phyloP scores from a whole-genome alignment of 2,888 invertebrate genomes.

The Bruchidius siliquastri region DNA sequence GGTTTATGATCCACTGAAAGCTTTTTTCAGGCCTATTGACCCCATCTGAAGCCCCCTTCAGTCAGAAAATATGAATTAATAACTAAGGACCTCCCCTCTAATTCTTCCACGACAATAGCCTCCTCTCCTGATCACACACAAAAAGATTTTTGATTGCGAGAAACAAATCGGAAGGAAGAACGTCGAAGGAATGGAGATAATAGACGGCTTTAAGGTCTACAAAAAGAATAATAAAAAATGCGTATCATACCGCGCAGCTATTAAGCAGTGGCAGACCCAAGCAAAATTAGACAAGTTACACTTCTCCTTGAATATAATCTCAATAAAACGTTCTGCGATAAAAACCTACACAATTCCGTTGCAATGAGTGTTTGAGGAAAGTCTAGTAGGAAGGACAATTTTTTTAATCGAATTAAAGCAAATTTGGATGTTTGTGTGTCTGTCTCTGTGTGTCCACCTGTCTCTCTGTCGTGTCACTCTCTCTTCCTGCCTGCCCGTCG shows the following conservation, averaged over 20 bases:
- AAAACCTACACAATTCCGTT: too few species aligned
- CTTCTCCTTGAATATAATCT: too few species aligned
- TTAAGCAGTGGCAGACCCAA: neutral
- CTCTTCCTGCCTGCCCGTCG: too few species aligned
- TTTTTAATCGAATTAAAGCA: too few species aligned
- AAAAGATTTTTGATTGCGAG: slow-evolving; percentile 29
- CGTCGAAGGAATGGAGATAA: slow-evolving; percentile 29
- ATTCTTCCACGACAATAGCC: slow-evolving; percentile 10
- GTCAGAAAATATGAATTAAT: slow-evolving; percentile 3
- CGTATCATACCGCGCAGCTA: neutral
- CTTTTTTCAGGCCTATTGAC: neutral
- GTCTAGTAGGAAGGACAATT: too few species aligned
- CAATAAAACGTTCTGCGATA: too few species aligned
- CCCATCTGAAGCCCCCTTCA: neutral
- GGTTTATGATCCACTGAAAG: neutral
- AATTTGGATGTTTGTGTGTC: too few species aligned
- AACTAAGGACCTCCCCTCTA: slow-evolving; percentile 5
- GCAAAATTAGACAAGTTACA: neutral
- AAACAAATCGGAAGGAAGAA: slow-evolving; percentile 36
- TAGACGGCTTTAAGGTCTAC: slow-evolving; percentile 13
- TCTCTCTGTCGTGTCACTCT: too few species aligned
- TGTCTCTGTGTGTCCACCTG: too few species aligned
- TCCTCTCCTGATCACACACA: slow-evolving; percentile 15
- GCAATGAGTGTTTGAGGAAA: too few species aligned
- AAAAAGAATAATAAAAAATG: slow-evolving; percentile 15